A percentile compares a stretch with the other conserved stretches of the same genome.
Evolutionary conservation across 2,888 invertebrate genomes (phyloP).

Genomic region (Epinotia ramella): DNA sequence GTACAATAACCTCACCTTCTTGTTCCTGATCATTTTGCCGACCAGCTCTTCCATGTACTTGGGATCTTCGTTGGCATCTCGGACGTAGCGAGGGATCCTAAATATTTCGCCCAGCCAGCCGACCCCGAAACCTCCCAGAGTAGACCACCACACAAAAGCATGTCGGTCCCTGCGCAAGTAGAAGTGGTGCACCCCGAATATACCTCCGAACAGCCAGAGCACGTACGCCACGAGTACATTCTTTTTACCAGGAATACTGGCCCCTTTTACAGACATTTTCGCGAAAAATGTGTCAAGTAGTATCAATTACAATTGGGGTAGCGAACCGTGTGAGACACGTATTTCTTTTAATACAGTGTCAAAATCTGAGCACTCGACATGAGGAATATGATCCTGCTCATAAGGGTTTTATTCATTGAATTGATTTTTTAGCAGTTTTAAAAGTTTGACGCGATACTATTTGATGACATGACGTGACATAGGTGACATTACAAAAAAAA

Average conservation of each 20-base stretch:
- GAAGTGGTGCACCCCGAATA: conserved; percentile 95
- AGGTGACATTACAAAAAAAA: conserved; percentile 44
- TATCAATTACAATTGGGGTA: conserved; percentile 31
- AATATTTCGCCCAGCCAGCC: conserved; percentile 96
- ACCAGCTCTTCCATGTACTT: conserved; percentile 87
- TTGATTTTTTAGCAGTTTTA: conserved; percentile 32
- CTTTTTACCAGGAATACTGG: conserved; percentile 70
- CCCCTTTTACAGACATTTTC: conserved; percentile 54
- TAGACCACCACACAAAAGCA: conserved; percentile 95
- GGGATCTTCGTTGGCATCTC: conserved; percentile 91
- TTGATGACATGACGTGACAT: conserved; percentile 45
- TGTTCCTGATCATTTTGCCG: conserved; percentile 85
- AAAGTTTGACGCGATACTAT: conserved; percentile 36
- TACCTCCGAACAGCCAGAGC: conserved; percentile 94
- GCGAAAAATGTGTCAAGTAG: conserved; percentile 15
- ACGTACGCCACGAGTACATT: conserved; percentile 90
- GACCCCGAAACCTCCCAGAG: conserved; percentile 93
- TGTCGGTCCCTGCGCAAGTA: conserved; percentile 95
- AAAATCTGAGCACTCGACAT: not conserved
- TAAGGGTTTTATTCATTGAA: conserved; percentile 22
- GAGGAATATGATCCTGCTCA: not conserved
- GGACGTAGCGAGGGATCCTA: conserved; percentile 93
- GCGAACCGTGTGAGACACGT: not conserved
- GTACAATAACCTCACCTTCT: conserved; percentile 83
- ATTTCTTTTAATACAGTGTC: not conserved